A percentile compares a stretch with the other conserved stretches of the same genome.
Conservation (phyloP, 1,140 invertebrate genomes). For the Metopolophium dirhodum region DNA sequence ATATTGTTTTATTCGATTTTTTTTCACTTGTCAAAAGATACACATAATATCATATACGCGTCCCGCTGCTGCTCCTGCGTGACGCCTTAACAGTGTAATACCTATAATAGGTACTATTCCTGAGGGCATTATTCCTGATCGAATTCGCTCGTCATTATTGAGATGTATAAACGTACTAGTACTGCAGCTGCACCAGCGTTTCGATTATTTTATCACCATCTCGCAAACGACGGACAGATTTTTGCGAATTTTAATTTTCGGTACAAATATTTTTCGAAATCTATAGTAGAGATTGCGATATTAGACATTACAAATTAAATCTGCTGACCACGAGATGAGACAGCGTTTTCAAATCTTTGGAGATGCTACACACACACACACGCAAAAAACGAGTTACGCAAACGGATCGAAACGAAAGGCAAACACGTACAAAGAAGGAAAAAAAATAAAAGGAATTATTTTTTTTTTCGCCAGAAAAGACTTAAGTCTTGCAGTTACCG, state of each 20-base stretch:
- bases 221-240: not conserved
- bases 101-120: not conserved
- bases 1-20: not conserved
- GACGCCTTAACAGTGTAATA: not conserved
- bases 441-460: not conserved
- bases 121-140: not conserved
- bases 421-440: not conserved
- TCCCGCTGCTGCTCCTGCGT: not conserved
- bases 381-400: not conserved
- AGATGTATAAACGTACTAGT: not conserved
- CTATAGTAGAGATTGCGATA: not conserved
- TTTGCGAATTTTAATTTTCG: not conserved
- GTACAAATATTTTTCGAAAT: not conserved
- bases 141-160: not conserved
- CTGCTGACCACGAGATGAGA: not conserved
- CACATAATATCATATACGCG: not conserved
- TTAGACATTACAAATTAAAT: not conserved
- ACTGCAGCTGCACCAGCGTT: not conserved
- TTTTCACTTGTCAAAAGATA: not conserved
- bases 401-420: not conserved
- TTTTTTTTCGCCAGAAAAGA: not conserved
- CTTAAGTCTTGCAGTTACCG: not conserved
- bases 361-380: not conserved
- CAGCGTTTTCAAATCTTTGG: not conserved
- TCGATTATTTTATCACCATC: not conserved